Percentiles rank a stretch among this genome's conserved stretches.
Evolutionary conservation across 1,140 invertebrate genomes (phyloP).

Genomic region (Alviniconcha marisindica): DNA sequence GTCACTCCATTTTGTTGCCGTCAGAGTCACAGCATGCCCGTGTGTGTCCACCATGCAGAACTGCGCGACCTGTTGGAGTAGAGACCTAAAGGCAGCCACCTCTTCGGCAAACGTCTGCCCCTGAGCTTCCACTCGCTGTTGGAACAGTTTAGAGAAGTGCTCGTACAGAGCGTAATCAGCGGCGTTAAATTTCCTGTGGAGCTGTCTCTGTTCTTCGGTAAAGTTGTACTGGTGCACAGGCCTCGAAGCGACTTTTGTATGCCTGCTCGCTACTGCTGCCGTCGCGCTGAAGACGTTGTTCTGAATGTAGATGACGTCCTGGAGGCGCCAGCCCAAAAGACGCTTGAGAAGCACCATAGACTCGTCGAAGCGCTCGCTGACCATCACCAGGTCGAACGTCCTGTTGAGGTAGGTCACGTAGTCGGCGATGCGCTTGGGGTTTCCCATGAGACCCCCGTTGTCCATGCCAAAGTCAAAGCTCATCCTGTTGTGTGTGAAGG

Average conservation of each 20-base stretch:
- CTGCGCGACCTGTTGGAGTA: neutral
- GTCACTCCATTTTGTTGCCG: neutral
- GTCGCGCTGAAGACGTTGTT: constrained; percentile 7
- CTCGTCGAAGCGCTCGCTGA: constrained; percentile 79
- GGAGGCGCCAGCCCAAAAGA: constrained; percentile 77
- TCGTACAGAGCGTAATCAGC: constrained; percentile 11
- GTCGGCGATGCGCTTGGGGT: constrained; percentile 16
- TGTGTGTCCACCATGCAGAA: neutral
- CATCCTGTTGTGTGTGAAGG: constrained; percentile 57
- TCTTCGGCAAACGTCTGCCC: neutral
- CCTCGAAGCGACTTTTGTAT: too few relatives aligned
- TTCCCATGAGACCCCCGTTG: neutral
- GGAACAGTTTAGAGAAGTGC: neutral
- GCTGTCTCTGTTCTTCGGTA: neutral
- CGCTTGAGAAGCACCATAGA: constrained; percentile 77
- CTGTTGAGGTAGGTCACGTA: constrained; percentile 49
- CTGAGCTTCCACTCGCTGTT: neutral
- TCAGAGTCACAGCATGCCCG: neutral
- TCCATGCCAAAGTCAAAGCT: constrained; percentile 55
- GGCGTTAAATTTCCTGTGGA: neutral
- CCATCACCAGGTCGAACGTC: constrained; percentile 78
- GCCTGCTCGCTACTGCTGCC: too few relatives aligned
- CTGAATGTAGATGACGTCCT: constrained; percentile 72
- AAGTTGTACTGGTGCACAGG: neutral
- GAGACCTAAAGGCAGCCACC: neutral